Conservation (phyloP, 2,797 vertebrate species). For the Parambassis ranga region DNA sequence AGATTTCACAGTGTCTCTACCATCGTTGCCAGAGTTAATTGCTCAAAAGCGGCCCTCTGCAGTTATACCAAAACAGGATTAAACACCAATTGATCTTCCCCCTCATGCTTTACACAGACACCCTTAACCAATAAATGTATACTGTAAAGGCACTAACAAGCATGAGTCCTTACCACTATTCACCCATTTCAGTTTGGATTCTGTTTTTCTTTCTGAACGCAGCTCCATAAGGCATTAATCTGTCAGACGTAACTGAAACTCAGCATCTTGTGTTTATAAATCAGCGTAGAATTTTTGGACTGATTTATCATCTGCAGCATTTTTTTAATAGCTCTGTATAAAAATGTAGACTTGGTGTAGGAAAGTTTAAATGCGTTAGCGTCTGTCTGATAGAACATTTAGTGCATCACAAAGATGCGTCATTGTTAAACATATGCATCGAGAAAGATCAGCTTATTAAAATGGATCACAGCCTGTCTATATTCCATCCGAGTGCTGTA, state of each 20-base stretch:
- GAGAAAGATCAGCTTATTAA: slow-evolving; percentile 30
- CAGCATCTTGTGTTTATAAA: slow-evolving; percentile 4
- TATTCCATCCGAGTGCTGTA: slow-evolving; percentile 8
- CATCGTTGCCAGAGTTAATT: slow-evolving; percentile 51
- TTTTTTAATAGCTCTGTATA: not conserved
- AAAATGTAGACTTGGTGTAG: not conserved
- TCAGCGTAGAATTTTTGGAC: not conserved
- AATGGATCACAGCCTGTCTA: slow-evolving; percentile 26
- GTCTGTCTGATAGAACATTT: slow-evolving; percentile 27
- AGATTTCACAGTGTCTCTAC: slow-evolving; percentile 58
- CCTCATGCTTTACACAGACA: slow-evolving; percentile 43
- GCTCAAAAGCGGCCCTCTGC: slow-evolving; percentile 46
- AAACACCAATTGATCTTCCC: slow-evolving; percentile 52
- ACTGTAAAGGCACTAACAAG: slow-evolving; percentile 42
- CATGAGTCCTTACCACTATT: slow-evolving; percentile 16
- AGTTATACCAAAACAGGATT: slow-evolving; percentile 51
- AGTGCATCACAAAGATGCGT: slow-evolving; percentile 16
- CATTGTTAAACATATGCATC: slow-evolving; percentile 24
- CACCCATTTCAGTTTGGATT: slow-evolving; percentile 9
- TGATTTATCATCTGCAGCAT: not conserved
- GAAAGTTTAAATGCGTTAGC: not conserved
- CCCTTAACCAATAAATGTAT: slow-evolving; percentile 30
- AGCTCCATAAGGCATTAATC: slow-evolving; percentile 17
- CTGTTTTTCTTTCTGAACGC: not conserved
- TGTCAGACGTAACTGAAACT: slow-evolving; percentile 10